Evolutionary conservation across 2,888 invertebrate species (phyloP).

Genomic region (Rotaria socialis): DNA sequence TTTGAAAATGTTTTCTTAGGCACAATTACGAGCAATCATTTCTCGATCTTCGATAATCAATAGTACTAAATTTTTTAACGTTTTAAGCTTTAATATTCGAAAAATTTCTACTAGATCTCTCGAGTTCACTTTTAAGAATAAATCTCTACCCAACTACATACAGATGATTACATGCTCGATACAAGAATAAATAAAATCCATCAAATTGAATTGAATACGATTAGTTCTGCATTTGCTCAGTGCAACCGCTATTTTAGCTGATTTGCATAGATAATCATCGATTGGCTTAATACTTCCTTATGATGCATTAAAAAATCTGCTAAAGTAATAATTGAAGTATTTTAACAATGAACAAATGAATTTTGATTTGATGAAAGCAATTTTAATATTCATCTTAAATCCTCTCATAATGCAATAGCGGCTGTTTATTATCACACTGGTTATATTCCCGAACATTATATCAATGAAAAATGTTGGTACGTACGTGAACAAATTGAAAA

Average conservation of each 20-base stretch:
- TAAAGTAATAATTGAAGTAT: not conserved
- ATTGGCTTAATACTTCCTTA: slow-evolving; percentile 69
- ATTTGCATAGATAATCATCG: slow-evolving; percentile 65
- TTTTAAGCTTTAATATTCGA: too few relatives aligned
- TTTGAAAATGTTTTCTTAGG: too few relatives aligned
- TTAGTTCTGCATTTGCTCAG: slow-evolving; percentile 92
- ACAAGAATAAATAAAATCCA: slow-evolving; percentile 51
- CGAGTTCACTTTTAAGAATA: too few relatives aligned
- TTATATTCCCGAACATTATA: slow-evolving; percentile 43
- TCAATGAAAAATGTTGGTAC: slow-evolving; percentile 40
- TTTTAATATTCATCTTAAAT: not conserved
- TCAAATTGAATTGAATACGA: slow-evolving; percentile 95
- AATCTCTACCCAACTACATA: too few relatives aligned
- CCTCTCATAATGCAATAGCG: slow-evolving; percentile 39
- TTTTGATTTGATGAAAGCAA: not conserved
- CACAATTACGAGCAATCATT: too few relatives aligned
- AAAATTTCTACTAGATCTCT: too few relatives aligned
- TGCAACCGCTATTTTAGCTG: slow-evolving; percentile 71
- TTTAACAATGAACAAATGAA: not conserved
- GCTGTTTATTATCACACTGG: slow-evolving; percentile 44
- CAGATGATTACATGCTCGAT: slow-evolving; percentile 84
- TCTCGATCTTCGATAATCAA: too few relatives aligned
- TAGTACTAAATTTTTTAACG: too few relatives aligned
- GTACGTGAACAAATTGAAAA: slow-evolving; percentile 39
- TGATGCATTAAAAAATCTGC: slow-evolving; percentile 63